Evolutionary conservation across 2,888 invertebrate species (phyloP).

Genomic region (Chalcis sispes): DNA sequence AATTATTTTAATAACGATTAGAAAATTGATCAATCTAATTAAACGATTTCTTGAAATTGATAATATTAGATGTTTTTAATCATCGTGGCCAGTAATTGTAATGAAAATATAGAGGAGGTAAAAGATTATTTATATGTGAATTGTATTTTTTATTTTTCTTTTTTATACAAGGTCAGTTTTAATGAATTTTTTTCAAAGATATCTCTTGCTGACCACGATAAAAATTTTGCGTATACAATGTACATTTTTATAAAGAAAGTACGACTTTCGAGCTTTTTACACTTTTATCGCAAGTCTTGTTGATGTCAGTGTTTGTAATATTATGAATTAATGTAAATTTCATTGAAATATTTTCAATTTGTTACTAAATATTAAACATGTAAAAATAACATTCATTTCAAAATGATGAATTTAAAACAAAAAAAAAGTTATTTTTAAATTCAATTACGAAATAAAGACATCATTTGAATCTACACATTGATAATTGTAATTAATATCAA

Average conservation of each 20-base stretch:
- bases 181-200: constrained; percentile 31
- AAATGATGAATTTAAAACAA: no score
- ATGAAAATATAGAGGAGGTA: constrained; percentile 19
- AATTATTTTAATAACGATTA: not conserved
- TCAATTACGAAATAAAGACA: not conserved
- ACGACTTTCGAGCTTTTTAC: constrained; percentile 49
- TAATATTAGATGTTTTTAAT: constrained; percentile 38
- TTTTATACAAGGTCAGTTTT: constrained; percentile 8
- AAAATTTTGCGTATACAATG: constrained; percentile 42
- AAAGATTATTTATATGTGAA: no score
- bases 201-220: constrained; percentile 29
- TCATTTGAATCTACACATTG: not conserved
- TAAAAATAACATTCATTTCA: not conserved
- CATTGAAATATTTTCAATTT: constrained; percentile 32
- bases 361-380: constrained; percentile 17
- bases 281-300: constrained; percentile 42
- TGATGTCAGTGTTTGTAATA: constrained; percentile 41
- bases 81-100: constrained; percentile 30
- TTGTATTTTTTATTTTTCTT: constrained; percentile 6
- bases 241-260: constrained; percentile 51
- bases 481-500: not conserved
- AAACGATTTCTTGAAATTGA: constrained; percentile 36
- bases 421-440: constrained; percentile 5
- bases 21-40: constrained; percentile 11
- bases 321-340: constrained; percentile 45